These are phyloP conservation scores for Argopecten irradians DNA, from an alignment of 1,140 invertebrate species.

Conservation along the genomic window DNA sequence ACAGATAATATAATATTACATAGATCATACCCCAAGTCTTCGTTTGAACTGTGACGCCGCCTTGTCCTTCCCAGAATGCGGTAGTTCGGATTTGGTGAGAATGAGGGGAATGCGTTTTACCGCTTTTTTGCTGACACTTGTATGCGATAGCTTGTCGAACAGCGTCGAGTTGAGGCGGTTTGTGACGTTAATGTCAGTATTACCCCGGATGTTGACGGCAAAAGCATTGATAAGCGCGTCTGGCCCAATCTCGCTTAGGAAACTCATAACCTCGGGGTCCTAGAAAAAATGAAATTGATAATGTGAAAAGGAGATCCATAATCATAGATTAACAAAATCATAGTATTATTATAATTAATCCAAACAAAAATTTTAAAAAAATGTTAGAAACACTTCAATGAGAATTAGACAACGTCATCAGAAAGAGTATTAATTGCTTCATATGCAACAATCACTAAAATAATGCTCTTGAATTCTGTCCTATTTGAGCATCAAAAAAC, in stretches of 20 bases:
- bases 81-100: not conserved
- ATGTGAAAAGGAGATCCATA: too few species aligned
- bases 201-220: not conserved
- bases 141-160: not conserved
- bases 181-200: not conserved
- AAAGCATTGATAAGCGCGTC: not conserved
- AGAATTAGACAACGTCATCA: too few species aligned
- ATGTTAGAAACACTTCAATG: too few species aligned
- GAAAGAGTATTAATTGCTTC: too few species aligned
- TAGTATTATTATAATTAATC: too few species aligned
- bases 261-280: not conserved
- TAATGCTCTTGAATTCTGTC: too few species aligned
- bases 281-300: too few species aligned
- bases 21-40: not conserved
- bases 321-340: too few species aligned
- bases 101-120: not conserved
- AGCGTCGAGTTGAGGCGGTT: not conserved
- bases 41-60: not conserved
- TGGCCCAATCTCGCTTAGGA: not conserved
- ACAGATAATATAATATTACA: too few species aligned
- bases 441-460: too few species aligned
- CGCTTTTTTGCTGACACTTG: not conserved
- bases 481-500: too few species aligned
- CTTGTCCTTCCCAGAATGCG: conserved; percentile 4
- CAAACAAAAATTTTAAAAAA: too few species aligned